Conservation (phyloP, 2,113 vertebrate genomes). For the Saguinus imperator region DNA sequence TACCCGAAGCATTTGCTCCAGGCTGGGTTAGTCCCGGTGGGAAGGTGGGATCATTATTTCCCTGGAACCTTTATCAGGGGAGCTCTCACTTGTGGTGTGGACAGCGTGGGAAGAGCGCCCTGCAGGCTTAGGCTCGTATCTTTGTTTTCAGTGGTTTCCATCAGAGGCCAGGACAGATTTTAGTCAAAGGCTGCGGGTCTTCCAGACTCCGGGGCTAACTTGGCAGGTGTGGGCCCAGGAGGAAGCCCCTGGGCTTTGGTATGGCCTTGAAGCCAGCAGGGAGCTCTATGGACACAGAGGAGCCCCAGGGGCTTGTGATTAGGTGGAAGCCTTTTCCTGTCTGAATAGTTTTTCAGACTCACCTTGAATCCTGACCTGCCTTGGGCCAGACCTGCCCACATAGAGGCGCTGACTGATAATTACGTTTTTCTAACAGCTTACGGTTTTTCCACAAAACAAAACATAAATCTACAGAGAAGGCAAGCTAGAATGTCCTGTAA, state of each 20-base stretch:
- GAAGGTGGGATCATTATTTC: not conserved
- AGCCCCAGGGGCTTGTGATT: not conserved
- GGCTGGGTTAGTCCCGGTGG: not conserved
- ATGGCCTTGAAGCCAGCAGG: not conserved
- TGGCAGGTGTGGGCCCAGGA: not conserved
- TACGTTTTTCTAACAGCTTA: not conserved
- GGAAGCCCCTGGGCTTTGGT: not conserved
- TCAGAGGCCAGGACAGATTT: not conserved
- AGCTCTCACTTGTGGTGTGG: not conserved
- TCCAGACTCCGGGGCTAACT: not conserved
- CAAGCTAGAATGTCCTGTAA: not conserved
- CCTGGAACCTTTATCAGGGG: not conserved
- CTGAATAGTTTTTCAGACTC: not conserved
- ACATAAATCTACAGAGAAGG: not conserved
- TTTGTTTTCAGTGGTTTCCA: not conserved
- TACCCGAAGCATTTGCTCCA: not conserved
- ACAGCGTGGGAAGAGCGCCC: not conserved
- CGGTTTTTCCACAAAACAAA: not conserved
- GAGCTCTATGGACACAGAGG: not conserved
- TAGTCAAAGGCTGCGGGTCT: not conserved
- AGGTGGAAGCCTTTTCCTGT: not conserved
- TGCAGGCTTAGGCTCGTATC: accelerated
- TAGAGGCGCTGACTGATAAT: accelerated
- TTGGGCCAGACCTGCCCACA: too few relatives aligned
- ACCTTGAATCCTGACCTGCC: not conserved